These are phyloP conservation scores for Aphidius ervi DNA, from an alignment of 1,140 invertebrate genomes.

Conservation along the genomic window DNA sequence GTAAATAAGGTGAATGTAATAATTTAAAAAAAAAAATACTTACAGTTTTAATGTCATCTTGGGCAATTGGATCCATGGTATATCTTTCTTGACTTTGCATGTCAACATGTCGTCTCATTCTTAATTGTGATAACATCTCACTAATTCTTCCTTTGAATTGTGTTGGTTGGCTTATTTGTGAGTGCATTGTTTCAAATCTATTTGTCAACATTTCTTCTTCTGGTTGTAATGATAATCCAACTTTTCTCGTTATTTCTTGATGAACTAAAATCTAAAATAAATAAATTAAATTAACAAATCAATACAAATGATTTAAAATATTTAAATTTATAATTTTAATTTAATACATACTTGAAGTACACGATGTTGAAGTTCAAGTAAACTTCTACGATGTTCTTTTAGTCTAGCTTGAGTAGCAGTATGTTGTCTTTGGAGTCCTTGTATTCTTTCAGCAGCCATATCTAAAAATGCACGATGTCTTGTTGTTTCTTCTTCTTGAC, in stretches of 20 bases:
- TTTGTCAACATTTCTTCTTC: conserved; percentile 85
- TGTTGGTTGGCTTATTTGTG: conserved; percentile 83
- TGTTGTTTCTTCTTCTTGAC: conserved; percentile 76
- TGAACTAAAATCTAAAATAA: conserved; percentile 71
- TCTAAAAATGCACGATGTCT: conserved; percentile 72
- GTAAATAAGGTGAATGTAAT: background rate
- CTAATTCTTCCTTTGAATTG: conserved; percentile 90
- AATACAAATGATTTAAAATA: no score
- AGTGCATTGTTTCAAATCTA: conserved; percentile 78
- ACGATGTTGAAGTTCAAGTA: conserved; percentile 72
- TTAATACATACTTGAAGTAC: conserved; percentile 60
- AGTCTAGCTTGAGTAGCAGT: conserved; percentile 67
- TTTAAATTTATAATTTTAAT: no score
- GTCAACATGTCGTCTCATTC: conserved; percentile 68
- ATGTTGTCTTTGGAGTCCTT: conserved; percentile 69
- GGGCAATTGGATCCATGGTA: conserved; percentile 60
- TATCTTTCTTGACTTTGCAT: conserved; percentile 53
- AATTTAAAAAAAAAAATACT: conserved; percentile 22
- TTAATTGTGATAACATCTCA: conserved; percentile 82
- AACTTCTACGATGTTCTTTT: conserved; percentile 69
- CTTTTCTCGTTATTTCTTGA: conserved; percentile 81
- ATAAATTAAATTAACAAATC: conserved; percentile 3
- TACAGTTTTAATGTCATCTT: conserved; percentile 64
- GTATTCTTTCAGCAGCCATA: conserved; percentile 71
- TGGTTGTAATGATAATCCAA: conserved; percentile 77